Evolutionary conservation across 2,888 invertebrate species (phyloP), one percentile per base, ranked within the genome.

Genomic region (Calephelis perditalis): DNA sequence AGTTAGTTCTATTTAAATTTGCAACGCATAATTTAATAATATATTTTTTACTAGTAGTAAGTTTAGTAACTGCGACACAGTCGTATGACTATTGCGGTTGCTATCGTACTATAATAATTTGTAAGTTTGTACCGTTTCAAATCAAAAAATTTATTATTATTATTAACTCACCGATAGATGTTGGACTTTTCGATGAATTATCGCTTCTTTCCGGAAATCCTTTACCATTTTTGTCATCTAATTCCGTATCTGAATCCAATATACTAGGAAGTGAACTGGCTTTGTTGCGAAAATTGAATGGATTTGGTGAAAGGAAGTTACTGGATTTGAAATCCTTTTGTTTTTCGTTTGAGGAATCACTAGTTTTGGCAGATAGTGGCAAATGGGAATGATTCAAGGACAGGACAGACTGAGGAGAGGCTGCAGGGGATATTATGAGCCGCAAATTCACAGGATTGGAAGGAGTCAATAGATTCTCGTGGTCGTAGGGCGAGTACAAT

Each of bases 221-320:
- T 65, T 86, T 88, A n/a, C 83, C 83, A 59, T 86, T 84, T 71
- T 82, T 91, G 64, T 84, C 88, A 61, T 93, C 94, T 63, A 92
- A 84, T 67, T 94, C 94, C 52, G 93, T 93, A 65, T 95, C 95
- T 0, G 95, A 95, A 74, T 96, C 96, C 72, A 96, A 86, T 73
- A 96, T 96, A 75, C 96, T 96, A 0, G 96, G 96, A 74, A 96
- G 81, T 62, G 96, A 96, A 75, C 94, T 96, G 58, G 96, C 96
- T 81, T 91, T 91, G 60, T 82, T 82, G 58, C 91, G 89, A 70
- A 93, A 92, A 78, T 91, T 90, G 73, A 93, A 92, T 8, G 92
- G 88, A 67, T 91, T 92, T 9, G 93, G 93, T 9, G 93, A 92
- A 6, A 93, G 82, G 73, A 91, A 91, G 73, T 92, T 92, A 64